Evolutionary conservation across 2,113 vertebrate genomes (phyloP).

Genomic region (Podocnemis expansa): DNA sequence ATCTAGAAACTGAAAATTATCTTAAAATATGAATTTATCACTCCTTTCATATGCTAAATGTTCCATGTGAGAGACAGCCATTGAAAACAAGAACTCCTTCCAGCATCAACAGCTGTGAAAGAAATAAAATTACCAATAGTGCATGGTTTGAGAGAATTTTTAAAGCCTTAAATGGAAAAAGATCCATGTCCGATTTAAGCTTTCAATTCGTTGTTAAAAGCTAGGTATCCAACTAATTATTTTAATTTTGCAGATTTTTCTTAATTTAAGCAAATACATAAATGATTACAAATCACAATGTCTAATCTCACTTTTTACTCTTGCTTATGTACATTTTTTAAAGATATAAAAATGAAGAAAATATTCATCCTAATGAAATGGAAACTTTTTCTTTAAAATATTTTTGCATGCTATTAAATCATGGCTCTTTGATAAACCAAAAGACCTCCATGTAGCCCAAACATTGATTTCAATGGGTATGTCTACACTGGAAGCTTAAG

Average conservation of each 20-base stretch:
- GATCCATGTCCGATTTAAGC: accelerated
- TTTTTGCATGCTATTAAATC: neutral
- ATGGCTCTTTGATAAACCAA: neutral
- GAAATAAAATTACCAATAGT: neutral
- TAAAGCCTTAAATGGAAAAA: neutral
- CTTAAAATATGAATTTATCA: neutral
- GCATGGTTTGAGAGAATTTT: neutral
- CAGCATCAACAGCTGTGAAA: neutral
- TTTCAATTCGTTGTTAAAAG: neutral
- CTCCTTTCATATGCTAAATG: neutral
- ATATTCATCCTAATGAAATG: accelerated
- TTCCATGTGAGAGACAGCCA: neutral
- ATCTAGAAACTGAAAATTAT: neutral
- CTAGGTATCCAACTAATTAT: neutral
- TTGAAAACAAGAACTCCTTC: neutral
- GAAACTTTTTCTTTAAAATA: neutral
- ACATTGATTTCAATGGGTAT: neutral
- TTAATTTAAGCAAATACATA: neutral
- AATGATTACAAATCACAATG: neutral
- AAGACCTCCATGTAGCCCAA: neutral
- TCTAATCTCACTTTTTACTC: neutral
- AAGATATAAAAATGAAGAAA: neutral
- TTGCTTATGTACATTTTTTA: accelerated
- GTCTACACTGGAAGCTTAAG: no score
- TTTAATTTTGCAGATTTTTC: neutral